Evolutionary conservation across 2,888 invertebrate genomes (phyloP).

Genomic region (Buathra laborator): DNA sequence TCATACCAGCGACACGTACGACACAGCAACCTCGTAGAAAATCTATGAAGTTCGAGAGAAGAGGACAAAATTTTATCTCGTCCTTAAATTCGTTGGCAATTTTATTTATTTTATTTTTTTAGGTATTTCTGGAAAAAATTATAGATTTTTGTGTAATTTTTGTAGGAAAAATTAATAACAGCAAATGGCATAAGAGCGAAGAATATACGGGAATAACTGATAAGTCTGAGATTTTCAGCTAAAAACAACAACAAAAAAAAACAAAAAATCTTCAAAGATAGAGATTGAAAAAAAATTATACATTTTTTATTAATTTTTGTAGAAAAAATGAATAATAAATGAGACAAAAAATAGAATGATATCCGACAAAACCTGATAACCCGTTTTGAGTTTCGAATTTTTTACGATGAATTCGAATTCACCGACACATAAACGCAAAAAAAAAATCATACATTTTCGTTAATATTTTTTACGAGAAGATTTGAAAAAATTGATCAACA

Average conservation of each 20-base stretch:
- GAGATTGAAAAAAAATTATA: neutral
- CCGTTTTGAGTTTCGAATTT: no score
- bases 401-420: no score
- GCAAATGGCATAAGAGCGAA: no score
- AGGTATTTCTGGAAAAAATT: no score
- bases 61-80: neutral
- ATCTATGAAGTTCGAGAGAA: neutral
- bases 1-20: constrained; percentile 57
- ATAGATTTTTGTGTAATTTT: no score
- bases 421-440: no score
- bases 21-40: neutral
- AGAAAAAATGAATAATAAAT: neutral
- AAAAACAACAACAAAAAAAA: neutral
- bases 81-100: neutral
- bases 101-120: no score
- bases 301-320: neutral
- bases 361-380: no score
- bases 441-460: no score
- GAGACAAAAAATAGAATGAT: no score
- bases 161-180: no score
- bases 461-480: neutral
- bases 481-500: neutral
- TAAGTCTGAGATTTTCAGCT: neutral
- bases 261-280: neutral
- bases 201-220: neutral